These are phyloP conservation scores for Leptinotarsa peninsularis DNA, from an alignment of 2,888 invertebrate species.

Conservation along the genomic window DNA sequence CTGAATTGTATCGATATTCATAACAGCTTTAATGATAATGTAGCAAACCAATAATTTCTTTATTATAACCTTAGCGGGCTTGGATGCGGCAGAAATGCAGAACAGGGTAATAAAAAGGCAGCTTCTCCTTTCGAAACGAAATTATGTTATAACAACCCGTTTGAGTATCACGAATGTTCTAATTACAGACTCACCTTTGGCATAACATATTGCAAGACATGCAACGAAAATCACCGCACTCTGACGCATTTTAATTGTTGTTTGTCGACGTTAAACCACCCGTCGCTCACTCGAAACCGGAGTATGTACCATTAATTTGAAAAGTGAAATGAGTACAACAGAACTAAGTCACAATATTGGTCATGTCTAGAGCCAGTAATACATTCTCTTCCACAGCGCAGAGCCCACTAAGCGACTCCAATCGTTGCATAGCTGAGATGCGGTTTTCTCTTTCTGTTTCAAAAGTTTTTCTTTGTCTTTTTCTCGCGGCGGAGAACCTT, in stretches of 20 bases:
- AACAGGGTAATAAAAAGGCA: neutral
- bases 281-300: constrained; percentile 32
- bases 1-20: no score
- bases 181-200: constrained; percentile 45
- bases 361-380: constrained; percentile 43
- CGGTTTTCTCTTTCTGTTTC: constrained; percentile 43
- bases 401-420: constrained; percentile 38
- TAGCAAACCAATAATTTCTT: no score
- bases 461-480: constrained; percentile 38
- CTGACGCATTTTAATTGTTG: constrained; percentile 28
- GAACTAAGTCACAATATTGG: constrained; percentile 48
- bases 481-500: constrained; percentile 27
- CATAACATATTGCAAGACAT: constrained; percentile 41
- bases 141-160: neutral
- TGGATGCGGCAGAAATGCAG: neutral
- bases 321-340: constrained; percentile 50
- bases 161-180: constrained; percentile 1
- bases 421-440: constrained; percentile 42
- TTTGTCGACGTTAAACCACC: constrained; percentile 7
- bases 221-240: constrained; percentile 40
- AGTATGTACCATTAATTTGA: constrained; percentile 31
- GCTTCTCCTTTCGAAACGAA: neutral
- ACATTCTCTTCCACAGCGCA: constrained; percentile 28
- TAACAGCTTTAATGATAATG: no score
- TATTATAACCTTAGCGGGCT: no score